Evolutionary conservation across 2,797 vertebrate species (phyloP), one percentile per base, ranked within the genome.

Genomic region (Rhinella marina): DNA sequence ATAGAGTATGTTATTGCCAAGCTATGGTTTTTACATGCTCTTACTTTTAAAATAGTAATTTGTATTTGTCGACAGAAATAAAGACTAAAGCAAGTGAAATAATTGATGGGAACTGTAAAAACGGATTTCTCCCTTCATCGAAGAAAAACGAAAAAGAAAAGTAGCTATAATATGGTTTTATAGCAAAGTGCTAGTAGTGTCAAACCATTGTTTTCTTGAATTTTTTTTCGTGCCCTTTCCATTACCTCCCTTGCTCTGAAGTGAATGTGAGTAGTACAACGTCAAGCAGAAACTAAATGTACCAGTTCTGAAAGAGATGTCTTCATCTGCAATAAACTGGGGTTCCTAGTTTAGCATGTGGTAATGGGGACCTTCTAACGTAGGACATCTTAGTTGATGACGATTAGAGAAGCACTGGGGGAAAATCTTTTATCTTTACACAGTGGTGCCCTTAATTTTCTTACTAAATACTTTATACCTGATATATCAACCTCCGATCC

Each of bases 21-120:
- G 64, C 64, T 70, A 21, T 64, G 23, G 21, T 83, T 57, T 66
- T 57, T 23, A 17, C 72, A 73, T 84, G 66, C 57, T 56, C 66
- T 84, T 70, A 72, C 54, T 84, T 84, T 84, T 68, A 84, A 84
- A 54, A 56, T 68, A 84, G 66, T 73, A 56, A 73, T 84, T 83
- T 82, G 41, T 66, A 68, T 82, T 66, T 84, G 66, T 57, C 54
- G 25, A 12, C 52, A 41, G 82, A 54, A 84, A 72, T 64, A 52
- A 66, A 82, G 64, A 84, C 82, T 8, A 23, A 32, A 56, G 52
- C 56, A 79, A 29, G 77, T 79, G 59, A 79, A 79, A 59, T 79
- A 79, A 57, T 57, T 27, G 77, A 57, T 27, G 32, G 25, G 27
- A 80, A 41, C 56, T 59, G 56, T 80, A 57, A 77, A 75, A 77